These are phyloP conservation scores for Ailurus styani DNA, from an alignment of 2,113 vertebrate species.

Conservation along the genomic window DNA sequence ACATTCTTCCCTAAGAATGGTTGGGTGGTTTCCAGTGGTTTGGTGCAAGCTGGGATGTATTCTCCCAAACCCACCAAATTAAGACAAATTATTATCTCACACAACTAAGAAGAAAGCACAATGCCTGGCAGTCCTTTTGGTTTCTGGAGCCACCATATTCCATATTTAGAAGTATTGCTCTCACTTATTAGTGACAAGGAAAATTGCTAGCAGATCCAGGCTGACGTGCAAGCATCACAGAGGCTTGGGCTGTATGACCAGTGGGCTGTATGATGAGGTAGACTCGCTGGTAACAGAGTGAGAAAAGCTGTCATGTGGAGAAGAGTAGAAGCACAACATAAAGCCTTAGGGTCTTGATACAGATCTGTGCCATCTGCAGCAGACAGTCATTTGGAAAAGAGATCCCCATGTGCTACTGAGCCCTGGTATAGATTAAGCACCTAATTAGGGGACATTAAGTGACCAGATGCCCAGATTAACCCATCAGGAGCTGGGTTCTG, in stretches of 20 bases:
- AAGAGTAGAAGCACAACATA: not conserved
- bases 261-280: not conserved
- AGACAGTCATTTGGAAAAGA: not conserved
- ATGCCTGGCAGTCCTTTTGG: not conserved
- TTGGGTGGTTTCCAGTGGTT: no score
- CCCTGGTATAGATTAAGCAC: not conserved
- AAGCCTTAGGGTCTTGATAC: not conserved
- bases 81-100: not conserved
- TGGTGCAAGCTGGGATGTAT: not conserved
- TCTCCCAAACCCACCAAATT: not conserved
- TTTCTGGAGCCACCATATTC: not conserved
- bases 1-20: no score
- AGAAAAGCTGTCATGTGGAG: not conserved
- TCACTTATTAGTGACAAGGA: not conserved
- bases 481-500: not conserved
- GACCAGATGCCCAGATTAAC: not conserved
- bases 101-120: not conserved
- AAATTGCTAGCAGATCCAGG: not conserved
- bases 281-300: not conserved
- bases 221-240: not conserved
- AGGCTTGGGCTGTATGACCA: not conserved
- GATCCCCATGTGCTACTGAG: not conserved
- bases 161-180: not conserved
- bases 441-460: not conserved
- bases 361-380: not conserved